phyloP scores from a whole-genome alignment of 1,140 invertebrate species.

The Proctacanthus coquilletti region DNA sequence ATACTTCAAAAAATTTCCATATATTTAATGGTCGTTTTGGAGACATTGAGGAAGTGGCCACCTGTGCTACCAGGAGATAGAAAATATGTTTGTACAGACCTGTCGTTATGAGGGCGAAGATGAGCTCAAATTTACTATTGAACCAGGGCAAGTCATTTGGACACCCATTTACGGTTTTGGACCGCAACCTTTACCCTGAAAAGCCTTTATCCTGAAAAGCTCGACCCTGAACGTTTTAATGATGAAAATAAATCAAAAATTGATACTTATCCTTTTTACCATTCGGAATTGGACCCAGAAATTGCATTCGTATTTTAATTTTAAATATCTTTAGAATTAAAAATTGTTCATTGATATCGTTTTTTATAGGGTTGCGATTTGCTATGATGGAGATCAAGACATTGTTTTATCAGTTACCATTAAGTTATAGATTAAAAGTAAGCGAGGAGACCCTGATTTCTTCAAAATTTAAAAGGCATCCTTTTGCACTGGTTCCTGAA shows the following conservation, averaged over 20 bases:
- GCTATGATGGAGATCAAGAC: constrained; percentile 34
- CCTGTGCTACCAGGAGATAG: constrained; percentile 33
- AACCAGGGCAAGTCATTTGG: constrained; percentile 12
- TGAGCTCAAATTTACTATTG: no score
- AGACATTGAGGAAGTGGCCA: constrained; percentile 41
- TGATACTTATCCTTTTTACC: constrained; percentile 18
- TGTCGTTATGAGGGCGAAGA: no score
- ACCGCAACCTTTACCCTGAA: constrained; percentile 34
- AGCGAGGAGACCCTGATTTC: no score
- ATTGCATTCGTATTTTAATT: constrained; percentile 29
- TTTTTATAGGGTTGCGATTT: constrained; percentile 30
- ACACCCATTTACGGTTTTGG: constrained; percentile 31
- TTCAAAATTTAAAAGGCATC: no score
- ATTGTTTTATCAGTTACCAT: constrained; percentile 18
- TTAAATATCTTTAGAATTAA: not conserved
- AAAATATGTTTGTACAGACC: constrained; percentile 30
- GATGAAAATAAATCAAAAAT: constrained; percentile 27
- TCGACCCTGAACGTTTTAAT: constrained; percentile 37
- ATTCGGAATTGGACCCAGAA: constrained; percentile 32
- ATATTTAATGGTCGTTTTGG: constrained; percentile 44
- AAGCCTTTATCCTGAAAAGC: constrained; percentile 37
- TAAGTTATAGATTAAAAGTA: no score
- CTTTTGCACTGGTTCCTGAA: no score
- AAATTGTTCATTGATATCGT: not conserved
- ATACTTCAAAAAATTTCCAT: constrained; percentile 42